Conservation (phyloP, 2,888 invertebrate species). For the Drosophila yooni region DNA sequence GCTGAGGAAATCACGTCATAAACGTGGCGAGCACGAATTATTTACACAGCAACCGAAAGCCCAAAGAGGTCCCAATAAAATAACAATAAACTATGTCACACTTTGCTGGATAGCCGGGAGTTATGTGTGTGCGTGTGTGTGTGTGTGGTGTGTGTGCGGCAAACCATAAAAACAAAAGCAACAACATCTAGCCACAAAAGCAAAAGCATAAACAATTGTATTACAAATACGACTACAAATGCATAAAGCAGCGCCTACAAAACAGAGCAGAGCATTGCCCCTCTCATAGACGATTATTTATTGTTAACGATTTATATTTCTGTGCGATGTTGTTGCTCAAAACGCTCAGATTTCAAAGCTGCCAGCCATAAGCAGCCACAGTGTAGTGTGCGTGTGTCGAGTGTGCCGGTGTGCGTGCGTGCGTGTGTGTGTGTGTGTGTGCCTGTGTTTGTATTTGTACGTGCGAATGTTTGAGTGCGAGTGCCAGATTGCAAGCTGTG, state of each 20-base stretch:
- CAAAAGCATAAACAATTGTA: conserved; percentile 77
- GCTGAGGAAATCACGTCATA: conserved; percentile 78
- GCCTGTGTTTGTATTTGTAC: conserved; percentile 43
- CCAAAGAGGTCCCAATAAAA: conserved; percentile 78
- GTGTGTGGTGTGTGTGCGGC: conserved; percentile 32
- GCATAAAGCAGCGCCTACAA: conserved; percentile 68
- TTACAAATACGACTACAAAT: conserved; percentile 79
- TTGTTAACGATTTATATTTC: conserved; percentile 79
- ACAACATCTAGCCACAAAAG: conserved; percentile 58
- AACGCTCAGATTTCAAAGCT: conserved; percentile 70
- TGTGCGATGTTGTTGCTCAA: conserved; percentile 25
- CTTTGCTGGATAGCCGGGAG: conserved; percentile 52
- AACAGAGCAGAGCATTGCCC: conserved; percentile 42
- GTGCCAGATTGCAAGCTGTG: conserved; percentile 67
- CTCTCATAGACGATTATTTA: conserved; percentile 73
- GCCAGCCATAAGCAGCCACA: conserved; percentile 14
- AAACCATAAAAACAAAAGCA: conserved; percentile 72
- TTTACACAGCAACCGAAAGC: conserved; percentile 79
- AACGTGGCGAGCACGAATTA: conserved; percentile 79
- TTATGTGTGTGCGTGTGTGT: conserved; percentile 10
- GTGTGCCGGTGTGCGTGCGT: conserved; percentile 27
- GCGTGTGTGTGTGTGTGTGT: neutral
- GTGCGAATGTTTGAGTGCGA: conserved; percentile 70
- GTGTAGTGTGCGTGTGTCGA: conserved; percentile 7
- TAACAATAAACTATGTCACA: conserved; percentile 78